Evolutionary conservation across 2,888 invertebrate genomes (phyloP).

Genomic region (Eupelmus urozonus): DNA sequence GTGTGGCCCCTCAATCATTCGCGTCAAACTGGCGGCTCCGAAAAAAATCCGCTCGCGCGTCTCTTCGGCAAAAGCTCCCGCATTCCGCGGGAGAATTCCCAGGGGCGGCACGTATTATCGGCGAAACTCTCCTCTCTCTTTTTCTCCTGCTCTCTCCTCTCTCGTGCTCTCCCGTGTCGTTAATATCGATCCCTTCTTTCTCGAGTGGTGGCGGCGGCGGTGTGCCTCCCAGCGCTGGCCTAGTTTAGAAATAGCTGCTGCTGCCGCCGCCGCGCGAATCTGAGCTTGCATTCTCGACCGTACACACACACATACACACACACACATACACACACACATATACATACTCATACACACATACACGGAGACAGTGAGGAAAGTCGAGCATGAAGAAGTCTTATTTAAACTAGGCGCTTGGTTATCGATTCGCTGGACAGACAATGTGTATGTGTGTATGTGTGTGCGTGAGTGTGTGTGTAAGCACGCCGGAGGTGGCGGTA

Average conservation of each 20-base stretch:
- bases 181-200: constrained; percentile 59
- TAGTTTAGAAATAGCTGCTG: constrained; percentile 59
- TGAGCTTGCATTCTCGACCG: constrained; percentile 51
- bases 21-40: too few species aligned
- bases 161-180: constrained; percentile 51
- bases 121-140: constrained; percentile 22
- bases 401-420: constrained; percentile 24
- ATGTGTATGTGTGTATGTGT: neutral
- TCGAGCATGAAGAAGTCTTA: constrained; percentile 42
- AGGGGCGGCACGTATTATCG: constrained; percentile 25
- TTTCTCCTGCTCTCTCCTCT: neutral
- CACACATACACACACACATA: neutral
- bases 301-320: neutral
- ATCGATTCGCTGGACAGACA: constrained; percentile 37
- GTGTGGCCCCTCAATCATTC: too few species aligned
- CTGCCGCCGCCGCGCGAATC: constrained; percentile 48
- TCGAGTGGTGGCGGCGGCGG: constrained; percentile 22
- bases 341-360: neutral
- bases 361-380: constrained; percentile 24
- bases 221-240: constrained; percentile 35
- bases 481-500: too few species aligned
- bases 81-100: constrained; percentile 28
- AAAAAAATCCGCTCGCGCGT: neutral
- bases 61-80: neutral
- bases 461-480: neutral